A percentile compares a stretch with the other conserved stretches of the same genome.
These are phyloP conservation scores for Diogma glabrata DNA, from an alignment of 2,888 invertebrate genomes.

Conservation along the genomic window DNA sequence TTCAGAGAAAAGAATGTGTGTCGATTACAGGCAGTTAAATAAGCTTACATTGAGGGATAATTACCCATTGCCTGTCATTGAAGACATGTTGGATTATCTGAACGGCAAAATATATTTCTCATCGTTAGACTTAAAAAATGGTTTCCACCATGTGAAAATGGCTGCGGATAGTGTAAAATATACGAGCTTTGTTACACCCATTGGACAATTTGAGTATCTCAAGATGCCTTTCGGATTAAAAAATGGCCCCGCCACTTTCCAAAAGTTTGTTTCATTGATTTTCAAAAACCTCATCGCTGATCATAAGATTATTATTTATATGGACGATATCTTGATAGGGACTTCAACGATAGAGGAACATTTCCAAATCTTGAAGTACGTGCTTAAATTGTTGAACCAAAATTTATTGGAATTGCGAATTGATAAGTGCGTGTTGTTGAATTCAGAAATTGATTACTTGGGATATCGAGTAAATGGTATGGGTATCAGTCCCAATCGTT, in stretches of 20 bases:
- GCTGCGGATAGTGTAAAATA: background rate
- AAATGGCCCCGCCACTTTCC: slow-evolving; percentile 16
- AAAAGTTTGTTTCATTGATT: slow-evolving; percentile 17
- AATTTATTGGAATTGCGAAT: no score
- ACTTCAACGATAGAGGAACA: slow-evolving; percentile 18
- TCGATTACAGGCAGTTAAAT: background rate
- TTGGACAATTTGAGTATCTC: slow-evolving; percentile 8
- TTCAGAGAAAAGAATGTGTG: background rate
- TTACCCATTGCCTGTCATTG: background rate
- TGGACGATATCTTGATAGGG: slow-evolving; percentile 22
- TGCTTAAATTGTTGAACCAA: slow-evolving; percentile 15
- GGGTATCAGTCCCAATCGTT: slow-evolving; percentile 12
- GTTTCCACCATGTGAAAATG: background rate
- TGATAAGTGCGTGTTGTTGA: no score
- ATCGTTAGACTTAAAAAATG: slow-evolving; percentile 15
- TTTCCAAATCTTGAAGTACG: slow-evolving; percentile 14
- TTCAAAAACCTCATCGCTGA: no score
- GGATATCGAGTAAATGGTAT: background rate
- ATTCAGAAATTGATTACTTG: no score
- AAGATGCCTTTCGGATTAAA: slow-evolving; percentile 11
- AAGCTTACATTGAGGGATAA: background rate
- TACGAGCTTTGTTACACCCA: background rate
- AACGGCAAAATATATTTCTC: slow-evolving; percentile 14
- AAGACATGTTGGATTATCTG: background rate
- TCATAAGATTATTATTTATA: no score